Base-by-base conservation (phyloP, 2,113 vertebrate species). In the Lepus europaeus region DNA sequence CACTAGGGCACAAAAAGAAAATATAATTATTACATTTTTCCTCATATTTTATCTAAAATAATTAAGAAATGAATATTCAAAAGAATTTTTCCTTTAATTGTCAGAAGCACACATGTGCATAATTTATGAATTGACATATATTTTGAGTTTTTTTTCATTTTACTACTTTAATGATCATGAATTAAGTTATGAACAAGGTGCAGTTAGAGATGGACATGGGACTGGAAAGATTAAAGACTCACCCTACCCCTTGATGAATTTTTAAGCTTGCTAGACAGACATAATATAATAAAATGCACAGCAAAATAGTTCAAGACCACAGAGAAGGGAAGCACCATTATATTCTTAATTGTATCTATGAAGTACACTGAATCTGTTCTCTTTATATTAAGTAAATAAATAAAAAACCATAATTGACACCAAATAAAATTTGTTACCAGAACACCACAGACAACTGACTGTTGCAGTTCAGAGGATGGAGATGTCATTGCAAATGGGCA, bases 121-220 rank as follows among this genome's bases (percentile, higher is more conserved):
- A 70, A 73, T 61, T 86, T 91, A 63, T 63, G 51, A 94, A 69
- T 36, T 20, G 76, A 33, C 39, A 12, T 31, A n/a, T 89, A 45
- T 78, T 93, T 88, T 20, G 19, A 59, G 4, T 51, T 16, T 16
- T 19, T 19, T 72, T 72, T 90, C 13, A 63, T 49, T 93, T 93
- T 87, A 76, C 31, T 94, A 20, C 49, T 73, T 72, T 92, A 86
- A 29, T 49, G 89, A 76, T 86, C 29, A 88, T 56, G 27, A 69
- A 59, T 69, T 61, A 17, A 88, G 29, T 3, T 31, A 68, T 33
- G 1, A 96, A 9, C n/a, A 87, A 92, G 56, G 63, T 73, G 49
- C 4, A 73, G 0, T 72, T 93, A 29, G 63, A 77, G n/a, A 49
- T 68, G 23, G 22, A 91, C 85, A 13, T 33, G 49, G 31, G 9